These are phyloP conservation scores for Asobara japonica DNA, from an alignment of 1,140 invertebrate species.

Conservation along the genomic window DNA sequence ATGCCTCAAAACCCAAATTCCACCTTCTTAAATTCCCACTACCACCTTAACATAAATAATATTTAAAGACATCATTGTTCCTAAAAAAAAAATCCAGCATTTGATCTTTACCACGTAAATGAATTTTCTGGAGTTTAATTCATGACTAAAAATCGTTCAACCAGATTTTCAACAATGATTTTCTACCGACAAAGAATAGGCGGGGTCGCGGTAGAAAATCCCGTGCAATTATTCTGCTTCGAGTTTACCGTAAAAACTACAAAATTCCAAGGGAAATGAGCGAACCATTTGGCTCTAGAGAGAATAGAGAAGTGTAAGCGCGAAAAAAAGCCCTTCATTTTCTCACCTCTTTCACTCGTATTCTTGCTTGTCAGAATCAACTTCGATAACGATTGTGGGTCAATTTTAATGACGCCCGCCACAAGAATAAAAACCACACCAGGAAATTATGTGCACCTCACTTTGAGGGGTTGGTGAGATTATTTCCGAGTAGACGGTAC, in stretches of 20 bases:
- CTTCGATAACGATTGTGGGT: constrained; percentile 34
- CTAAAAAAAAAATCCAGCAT: no score
- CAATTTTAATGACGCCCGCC: constrained; percentile 32
- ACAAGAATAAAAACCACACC: constrained; percentile 14
- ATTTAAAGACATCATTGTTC: neutral
- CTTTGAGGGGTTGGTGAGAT: constrained; percentile 22
- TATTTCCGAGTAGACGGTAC: neutral
- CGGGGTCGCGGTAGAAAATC: neutral
- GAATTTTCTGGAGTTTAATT: neutral
- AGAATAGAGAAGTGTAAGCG: neutral
- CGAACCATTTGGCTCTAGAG: neutral
- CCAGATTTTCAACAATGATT: neutral
- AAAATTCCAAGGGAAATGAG: neutral
- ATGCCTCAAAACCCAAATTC: constrained; percentile 13
- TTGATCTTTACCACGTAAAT: neutral
- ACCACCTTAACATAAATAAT: neutral
- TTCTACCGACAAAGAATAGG: neutral
- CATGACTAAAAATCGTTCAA: neutral
- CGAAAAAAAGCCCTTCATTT: constrained; percentile 16
- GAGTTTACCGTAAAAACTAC: neutral
- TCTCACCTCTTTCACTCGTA: neutral
- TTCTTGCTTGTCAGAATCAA: constrained; percentile 17
- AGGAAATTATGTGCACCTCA: constrained; percentile 10
- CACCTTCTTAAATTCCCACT: neutral
- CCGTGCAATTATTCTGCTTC: neutral